Conservation (phyloP, 2,113 vertebrate genomes). For the Engraulis encrasicolus region DNA sequence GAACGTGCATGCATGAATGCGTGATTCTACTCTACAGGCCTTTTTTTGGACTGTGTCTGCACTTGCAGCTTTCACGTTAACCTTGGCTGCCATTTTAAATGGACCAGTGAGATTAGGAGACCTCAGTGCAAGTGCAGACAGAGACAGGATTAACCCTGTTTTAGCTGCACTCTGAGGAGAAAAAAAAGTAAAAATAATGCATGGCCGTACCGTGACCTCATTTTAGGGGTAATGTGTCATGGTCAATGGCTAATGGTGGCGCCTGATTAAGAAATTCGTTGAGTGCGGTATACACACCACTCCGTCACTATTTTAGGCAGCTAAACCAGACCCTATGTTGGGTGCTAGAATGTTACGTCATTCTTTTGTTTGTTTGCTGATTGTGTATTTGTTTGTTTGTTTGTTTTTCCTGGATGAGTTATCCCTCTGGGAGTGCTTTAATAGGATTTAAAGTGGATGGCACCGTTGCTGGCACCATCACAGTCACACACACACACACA, state of each 20-base stretch:
- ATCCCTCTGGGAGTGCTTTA: neutral
- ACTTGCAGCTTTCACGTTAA: constrained; percentile 53
- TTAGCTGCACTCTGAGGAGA: constrained; percentile 64
- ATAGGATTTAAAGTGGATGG: constrained; percentile 13
- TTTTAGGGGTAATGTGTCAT: constrained; percentile 58
- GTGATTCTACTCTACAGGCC: constrained; percentile 20
- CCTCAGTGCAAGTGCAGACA: constrained; percentile 59
- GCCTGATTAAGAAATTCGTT: neutral
- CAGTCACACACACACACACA: neutral
- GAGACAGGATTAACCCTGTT: constrained; percentile 71
- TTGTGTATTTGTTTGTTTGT: neutral
- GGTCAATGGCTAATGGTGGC: constrained; percentile 57
- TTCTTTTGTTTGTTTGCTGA: too few relatives aligned
- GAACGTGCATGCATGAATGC: too few relatives aligned
- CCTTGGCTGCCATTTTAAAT: constrained; percentile 63
- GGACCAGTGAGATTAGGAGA: constrained; percentile 66
- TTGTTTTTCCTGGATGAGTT: neutral
- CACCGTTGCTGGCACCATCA: neutral
- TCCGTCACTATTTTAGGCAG: constrained; percentile 56
- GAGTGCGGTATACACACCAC: neutral
- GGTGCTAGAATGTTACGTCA: too few relatives aligned
- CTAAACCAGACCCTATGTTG: constrained; percentile 10
- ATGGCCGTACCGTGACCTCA: constrained; percentile 62
- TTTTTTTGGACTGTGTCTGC: constrained; percentile 23
- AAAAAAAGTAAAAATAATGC: constrained; percentile 68